Evolutionary conservation across 2,113 vertebrate genomes (phyloP).

Genomic region (Sylvietta virens): DNA sequence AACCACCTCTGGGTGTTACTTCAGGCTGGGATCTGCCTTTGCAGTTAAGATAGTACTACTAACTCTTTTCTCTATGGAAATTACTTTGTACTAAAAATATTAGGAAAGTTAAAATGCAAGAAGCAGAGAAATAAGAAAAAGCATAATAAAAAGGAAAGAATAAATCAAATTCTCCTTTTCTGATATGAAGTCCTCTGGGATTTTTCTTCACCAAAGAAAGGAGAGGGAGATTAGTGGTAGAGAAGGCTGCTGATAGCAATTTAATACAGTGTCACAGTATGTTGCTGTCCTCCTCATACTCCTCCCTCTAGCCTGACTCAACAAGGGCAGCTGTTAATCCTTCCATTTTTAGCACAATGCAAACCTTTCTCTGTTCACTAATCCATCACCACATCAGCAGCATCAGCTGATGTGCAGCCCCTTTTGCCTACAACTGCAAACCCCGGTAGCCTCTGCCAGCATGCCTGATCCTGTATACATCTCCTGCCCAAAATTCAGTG

Average conservation of each 20-base stretch:
- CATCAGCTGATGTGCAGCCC: slow-evolving; percentile 48
- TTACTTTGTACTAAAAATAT: not conserved
- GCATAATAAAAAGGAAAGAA: not conserved
- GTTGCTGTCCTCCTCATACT: not conserved
- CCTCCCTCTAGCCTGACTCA: slow-evolving; percentile 2
- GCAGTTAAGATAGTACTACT: not conserved
- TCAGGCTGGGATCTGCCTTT: not conserved
- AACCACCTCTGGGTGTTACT: not conserved
- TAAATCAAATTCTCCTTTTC: not conserved
- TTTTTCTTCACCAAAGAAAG: not conserved
- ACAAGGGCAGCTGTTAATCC: slow-evolving; percentile 47
- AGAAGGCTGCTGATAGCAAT: not conserved
- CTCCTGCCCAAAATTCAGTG: not conserved
- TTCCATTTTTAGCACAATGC: slow-evolving; percentile 55
- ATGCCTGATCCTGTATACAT: not conserved
- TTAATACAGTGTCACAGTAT: not conserved
- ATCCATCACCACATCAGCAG: slow-evolving; percentile 54
- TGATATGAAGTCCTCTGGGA: not conserved
- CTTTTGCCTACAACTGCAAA: not conserved
- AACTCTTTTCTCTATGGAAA: not conserved
- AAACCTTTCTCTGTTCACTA: slow-evolving; percentile 45
- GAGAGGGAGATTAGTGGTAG: not conserved
- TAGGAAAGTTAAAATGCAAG: not conserved
- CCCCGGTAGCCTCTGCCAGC: not conserved
- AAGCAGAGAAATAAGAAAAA: not conserved